Evolutionary conservation across 2,888 invertebrate genomes (phyloP).

Genomic region (Agonopterix subpropinquella): DNA sequence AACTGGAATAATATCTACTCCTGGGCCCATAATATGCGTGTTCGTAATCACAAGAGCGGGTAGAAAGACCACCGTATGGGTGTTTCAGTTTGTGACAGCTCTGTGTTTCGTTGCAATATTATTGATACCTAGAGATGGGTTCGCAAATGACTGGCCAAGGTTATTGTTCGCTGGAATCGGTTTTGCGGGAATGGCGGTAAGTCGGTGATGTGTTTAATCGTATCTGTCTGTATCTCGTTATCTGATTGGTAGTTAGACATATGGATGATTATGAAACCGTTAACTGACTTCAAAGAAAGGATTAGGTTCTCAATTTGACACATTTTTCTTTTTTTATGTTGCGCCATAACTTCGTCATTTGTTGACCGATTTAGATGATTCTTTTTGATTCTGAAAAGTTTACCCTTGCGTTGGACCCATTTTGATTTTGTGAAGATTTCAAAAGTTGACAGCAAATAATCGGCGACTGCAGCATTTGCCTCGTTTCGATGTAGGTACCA

Average conservation of each 20-base stretch:
- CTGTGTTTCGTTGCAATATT: conserved; percentile 67
- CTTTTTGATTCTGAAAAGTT: too few species aligned
- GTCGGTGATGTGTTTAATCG: conserved; percentile 18
- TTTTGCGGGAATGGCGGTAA: conserved; percentile 79
- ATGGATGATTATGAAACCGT: background rate
- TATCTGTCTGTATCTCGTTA: background rate
- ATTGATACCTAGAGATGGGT: conserved; percentile 57
- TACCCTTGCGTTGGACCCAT: too few species aligned
- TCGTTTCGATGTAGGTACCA: too few species aligned
- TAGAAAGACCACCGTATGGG: conserved; percentile 64
- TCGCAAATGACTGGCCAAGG: conserved; percentile 69
- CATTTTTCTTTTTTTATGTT: too few species aligned
- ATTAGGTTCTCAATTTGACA: too few species aligned
- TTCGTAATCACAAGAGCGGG: conserved; percentile 64
- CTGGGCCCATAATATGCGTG: conserved; percentile 71
- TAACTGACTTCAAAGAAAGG: too few species aligned
- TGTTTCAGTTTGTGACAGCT: conserved; percentile 63
- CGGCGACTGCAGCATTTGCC: too few species aligned
- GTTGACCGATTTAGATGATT: too few species aligned
- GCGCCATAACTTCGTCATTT: too few species aligned
- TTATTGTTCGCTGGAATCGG: conserved; percentile 77
- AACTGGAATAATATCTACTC: conserved; percentile 70
- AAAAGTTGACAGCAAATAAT: too few species aligned
- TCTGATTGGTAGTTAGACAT: background rate
- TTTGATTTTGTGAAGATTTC: too few species aligned